Base-by-base conservation (phyloP, 1,140 invertebrate species). In the Saccostrea cuccullata region DNA sequence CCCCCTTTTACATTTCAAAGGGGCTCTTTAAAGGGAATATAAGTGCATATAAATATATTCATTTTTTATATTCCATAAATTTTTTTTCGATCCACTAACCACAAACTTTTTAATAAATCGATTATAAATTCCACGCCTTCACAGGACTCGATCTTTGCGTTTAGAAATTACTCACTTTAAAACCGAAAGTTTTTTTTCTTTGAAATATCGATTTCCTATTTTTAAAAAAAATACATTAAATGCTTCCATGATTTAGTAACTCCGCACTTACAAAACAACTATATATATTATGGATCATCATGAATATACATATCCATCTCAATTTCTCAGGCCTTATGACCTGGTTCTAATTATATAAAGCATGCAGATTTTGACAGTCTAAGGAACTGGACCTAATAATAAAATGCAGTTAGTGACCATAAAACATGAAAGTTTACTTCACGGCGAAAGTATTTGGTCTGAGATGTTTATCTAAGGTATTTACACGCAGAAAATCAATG, bases 401-500 rank as follows among this genome's bases (percentile, higher is more conserved):
- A 77, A 26, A 77, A 36, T 77, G 26, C 70, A 77, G 70, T 36
- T 13, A 77, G 70, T 77, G 70, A 77, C 70, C 70, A 77, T 77
- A 77, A 77, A 77, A 36, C 70, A 77, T 77, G 11, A 36, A 36
- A 26, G 11, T 77, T 77, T 77, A 77, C 70, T 77, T 77, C 70
- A 30, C 70, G 70, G 70, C 70, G 70, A 77, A 77, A 77, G 70
- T 77, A 77, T 77, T 77, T 77, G 30, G 70, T 36, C 26, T 77
- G 70, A 77, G 70, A 77, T 77, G 36, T 77, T 77, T 77, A 77
- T 77, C 70, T 77, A 77, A 77, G 70, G 70, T 77, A 77, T 77
- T 77, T 77, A 77, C 70, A 77, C 70, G 26, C 26, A 77, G 70
- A 77, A 77, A 77, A 77, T 77, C 70, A 77, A 77, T 77, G 70